Percentiles rank a stretch among this genome's conserved stretches.
phyloP scores from a whole-genome alignment of 2,888 invertebrate species.

The Ochropleura leucogaster region DNA sequence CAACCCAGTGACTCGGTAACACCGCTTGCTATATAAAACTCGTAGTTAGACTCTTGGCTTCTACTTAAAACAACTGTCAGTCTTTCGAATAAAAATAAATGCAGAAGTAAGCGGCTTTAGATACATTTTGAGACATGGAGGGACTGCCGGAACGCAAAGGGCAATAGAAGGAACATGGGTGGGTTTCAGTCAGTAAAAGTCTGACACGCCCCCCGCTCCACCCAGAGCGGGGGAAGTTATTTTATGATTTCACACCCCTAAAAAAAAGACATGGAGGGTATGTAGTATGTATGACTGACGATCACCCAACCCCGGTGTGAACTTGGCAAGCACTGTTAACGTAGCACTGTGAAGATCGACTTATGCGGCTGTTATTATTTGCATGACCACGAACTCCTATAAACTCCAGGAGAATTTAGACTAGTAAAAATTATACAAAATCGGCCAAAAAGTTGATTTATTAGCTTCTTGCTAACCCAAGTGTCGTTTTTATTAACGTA shows the following conservation, averaged over 20 bases:
- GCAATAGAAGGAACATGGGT: no score
- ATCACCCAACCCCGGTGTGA: neutral
- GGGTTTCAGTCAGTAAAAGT: no score
- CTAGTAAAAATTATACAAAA: constrained; percentile 29
- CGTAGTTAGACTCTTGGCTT: neutral
- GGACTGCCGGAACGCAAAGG: no score
- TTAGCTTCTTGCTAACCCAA: neutral
- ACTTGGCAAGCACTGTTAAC: neutral
- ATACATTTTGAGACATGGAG: neutral
- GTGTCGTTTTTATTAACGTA: constrained; percentile 12
- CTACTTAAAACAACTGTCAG: neutral
- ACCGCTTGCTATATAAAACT: neutral
- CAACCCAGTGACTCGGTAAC: neutral
- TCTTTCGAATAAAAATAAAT: neutral
- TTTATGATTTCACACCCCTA: no score
- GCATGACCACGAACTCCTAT: neutral
- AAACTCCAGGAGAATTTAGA: neutral
- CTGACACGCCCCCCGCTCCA: no score
- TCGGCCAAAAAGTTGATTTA: constrained; percentile 14
- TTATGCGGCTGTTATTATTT: neutral
- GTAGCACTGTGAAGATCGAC: neutral
- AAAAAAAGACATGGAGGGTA: neutral
- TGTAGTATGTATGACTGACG: neutral
- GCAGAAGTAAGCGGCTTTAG: neutral
- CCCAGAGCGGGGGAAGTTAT: no score